Percentiles rank a stretch among this genome's conserved stretches.
Evolutionary conservation across 35 echinoderm and acorn worm species (phyloP).

Genomic region (Holothuria glaberrima): DNA sequence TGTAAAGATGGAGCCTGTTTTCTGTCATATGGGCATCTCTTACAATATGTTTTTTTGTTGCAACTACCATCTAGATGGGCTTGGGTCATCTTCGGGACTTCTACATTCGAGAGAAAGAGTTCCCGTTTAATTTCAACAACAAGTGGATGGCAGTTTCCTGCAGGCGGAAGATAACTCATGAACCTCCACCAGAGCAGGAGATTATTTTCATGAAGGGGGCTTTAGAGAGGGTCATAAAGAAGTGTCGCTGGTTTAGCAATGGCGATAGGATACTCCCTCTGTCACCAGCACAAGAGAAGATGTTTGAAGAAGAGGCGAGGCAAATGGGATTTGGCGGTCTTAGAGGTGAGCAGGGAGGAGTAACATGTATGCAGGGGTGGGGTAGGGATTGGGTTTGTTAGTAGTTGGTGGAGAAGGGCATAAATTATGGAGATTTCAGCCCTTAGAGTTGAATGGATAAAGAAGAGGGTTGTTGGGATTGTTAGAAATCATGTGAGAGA

Average conservation of each 20-base stretch:
- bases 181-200: slow-evolving; percentile 44
- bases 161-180: neutral
- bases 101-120: slow-evolving; percentile 68
- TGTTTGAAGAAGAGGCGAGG: slow-evolving; percentile 59
- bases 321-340: slow-evolving; percentile 75
- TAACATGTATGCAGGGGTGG: too few relatives aligned
- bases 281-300: slow-evolving; percentile 45
- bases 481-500: too few relatives aligned
- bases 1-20: too few relatives aligned
- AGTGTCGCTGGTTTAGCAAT: slow-evolving; percentile 75
- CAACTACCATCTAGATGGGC: slow-evolving; percentile 58
- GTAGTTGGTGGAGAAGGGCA: too few relatives aligned
- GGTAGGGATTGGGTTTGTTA: too few relatives aligned
- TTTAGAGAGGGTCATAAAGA: slow-evolving; percentile 73
- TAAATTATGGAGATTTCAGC: too few relatives aligned
- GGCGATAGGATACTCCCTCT: slow-evolving; percentile 58
- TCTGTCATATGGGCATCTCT: too few relatives aligned
- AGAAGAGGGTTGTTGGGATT: too few relatives aligned
- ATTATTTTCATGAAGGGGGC: slow-evolving; percentile 88
- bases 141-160: slow-evolving; percentile 92
- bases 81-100: slow-evolving; percentile 72
- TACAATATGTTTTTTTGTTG: too few relatives aligned
- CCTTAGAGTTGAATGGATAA: too few relatives aligned
- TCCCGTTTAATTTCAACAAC: slow-evolving; percentile 86
- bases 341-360: slow-evolving; percentile 68